Evolutionary conservation across 2,113 vertebrate species (phyloP).

Genomic region (Pseudolaguvia tuberculata): DNA sequence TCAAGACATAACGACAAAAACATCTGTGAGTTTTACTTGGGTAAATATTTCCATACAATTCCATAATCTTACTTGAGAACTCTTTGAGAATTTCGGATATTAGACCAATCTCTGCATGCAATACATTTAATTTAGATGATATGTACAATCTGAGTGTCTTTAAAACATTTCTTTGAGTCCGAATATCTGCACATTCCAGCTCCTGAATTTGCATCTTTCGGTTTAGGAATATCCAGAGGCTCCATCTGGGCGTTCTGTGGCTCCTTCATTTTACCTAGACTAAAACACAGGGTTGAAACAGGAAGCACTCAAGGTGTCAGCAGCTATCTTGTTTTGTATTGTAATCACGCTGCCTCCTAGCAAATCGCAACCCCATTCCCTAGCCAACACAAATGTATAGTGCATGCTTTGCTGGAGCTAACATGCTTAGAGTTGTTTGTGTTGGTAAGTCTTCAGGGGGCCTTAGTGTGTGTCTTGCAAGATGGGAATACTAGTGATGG

Average conservation of each 20-base stretch:
- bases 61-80: too few relatives aligned
- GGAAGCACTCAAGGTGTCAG: slow-evolving; percentile 33
- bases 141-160: slow-evolving; percentile 14
- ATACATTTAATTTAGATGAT: slow-evolving; percentile 15
- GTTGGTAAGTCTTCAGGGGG: slow-evolving; percentile 35
- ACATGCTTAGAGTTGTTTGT: slow-evolving; percentile 50
- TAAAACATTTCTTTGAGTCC: slow-evolving; percentile 9
- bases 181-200: slow-evolving; percentile 14
- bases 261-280: slow-evolving; percentile 5
- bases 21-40: too few relatives aligned
- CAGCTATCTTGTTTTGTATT: slow-evolving; percentile 37
- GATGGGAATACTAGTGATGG: slow-evolving; percentile 29
- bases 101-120: too few relatives aligned
- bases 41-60: too few relatives aligned
- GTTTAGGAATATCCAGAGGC: slow-evolving; percentile 32
- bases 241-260: slow-evolving; percentile 33
- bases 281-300: slow-evolving; percentile 19
- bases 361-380: slow-evolving; percentile 22
- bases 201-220: slow-evolving; percentile 10
- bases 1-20: too few relatives aligned
- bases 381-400: slow-evolving; percentile 29
- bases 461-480: slow-evolving; percentile 26
- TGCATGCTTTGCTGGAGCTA: slow-evolving; percentile 35
- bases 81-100: too few relatives aligned
- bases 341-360: slow-evolving; percentile 42